A percentile compares a stretch with the other conserved stretches of the same genome.
phyloP scores from a whole-genome alignment of 2,797 vertebrate genomes.

The Pseudomugil gertrudae region DNA sequence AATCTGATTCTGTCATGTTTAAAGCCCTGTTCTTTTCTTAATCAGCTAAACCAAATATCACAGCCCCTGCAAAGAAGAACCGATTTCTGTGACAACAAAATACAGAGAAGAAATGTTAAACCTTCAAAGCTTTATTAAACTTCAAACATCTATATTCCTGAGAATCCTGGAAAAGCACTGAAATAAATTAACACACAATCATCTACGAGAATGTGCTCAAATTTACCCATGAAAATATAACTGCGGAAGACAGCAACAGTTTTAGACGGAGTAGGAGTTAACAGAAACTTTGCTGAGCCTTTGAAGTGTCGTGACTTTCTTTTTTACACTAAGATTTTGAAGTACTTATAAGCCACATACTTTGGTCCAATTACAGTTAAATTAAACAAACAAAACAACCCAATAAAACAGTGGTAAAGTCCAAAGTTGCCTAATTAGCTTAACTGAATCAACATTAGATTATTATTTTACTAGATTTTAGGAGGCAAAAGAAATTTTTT shows the following conservation, averaged over 20 bases:
- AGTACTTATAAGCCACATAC: conserved; percentile 24
- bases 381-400: conserved; percentile 11
- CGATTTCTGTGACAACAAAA: conserved; percentile 7
- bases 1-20: too few species aligned
- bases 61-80: too few species aligned
- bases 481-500: conserved; percentile 24
- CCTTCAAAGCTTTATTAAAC: conserved; percentile 77
- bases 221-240: conserved; percentile 55
- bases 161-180: conserved; percentile 76
- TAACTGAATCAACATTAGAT: conserved; percentile 6
- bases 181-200: conserved; percentile 83
- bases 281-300: conserved; percentile 20
- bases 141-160: conserved; percentile 79
- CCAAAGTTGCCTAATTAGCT: neutral
- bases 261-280: conserved; percentile 33
- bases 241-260: conserved; percentile 40
- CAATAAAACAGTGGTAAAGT: conserved; percentile 7
- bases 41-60: neutral
- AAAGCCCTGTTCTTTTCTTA: too few species aligned
- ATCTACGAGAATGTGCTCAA: conserved; percentile 60
- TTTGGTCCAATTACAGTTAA: conserved; percentile 18
- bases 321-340: conserved; percentile 28
- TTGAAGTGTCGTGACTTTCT: conserved; percentile 28
- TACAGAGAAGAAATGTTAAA: conserved; percentile 37
- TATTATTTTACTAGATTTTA: conserved; percentile 16